Percentiles rank a stretch among this genome's conserved stretches.
These are phyloP conservation scores for Spondyliosoma cantharus DNA, from an alignment of 2,797 vertebrate species.

Conservation along the genomic window DNA sequence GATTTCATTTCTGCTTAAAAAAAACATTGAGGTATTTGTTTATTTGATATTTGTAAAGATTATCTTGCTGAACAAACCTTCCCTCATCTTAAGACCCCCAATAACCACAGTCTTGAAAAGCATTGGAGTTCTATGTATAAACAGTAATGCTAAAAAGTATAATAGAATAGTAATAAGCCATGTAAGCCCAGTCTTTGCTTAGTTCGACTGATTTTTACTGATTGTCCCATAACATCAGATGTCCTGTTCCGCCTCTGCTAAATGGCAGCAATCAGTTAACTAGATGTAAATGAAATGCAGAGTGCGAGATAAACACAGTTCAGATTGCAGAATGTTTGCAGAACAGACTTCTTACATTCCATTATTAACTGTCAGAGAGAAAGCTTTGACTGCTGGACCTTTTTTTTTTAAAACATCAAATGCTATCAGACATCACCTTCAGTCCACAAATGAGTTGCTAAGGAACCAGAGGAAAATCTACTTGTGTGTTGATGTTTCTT, in stretches of 20 bases:
- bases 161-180: background rate
- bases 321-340: background rate
- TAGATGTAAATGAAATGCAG: constrained; percentile 5
- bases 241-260: background rate
- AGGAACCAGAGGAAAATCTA: background rate
- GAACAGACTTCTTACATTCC: background rate
- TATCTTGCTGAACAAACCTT: too few relatives aligned
- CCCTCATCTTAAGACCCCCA: too few relatives aligned
- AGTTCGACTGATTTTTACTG: background rate
- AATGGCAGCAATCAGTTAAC: background rate
- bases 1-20: too few relatives aligned
- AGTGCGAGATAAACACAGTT: background rate
- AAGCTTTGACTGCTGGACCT: background rate
- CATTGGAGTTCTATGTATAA: background rate
- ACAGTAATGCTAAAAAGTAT: background rate
- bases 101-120: too few relatives aligned
- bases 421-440: background rate
- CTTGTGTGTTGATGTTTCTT: background rate
- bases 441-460: background rate
- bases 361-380: background rate
- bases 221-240: background rate
- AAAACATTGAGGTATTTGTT: too few relatives aligned
- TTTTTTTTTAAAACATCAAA: constrained; percentile 1
- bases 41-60: too few relatives aligned
- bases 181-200: background rate